Evolutionary conservation across 2,888 invertebrate genomes (phyloP), one percentile per base, ranked within the genome.

Genomic region (Lepidocyrtoides sp.): DNA sequence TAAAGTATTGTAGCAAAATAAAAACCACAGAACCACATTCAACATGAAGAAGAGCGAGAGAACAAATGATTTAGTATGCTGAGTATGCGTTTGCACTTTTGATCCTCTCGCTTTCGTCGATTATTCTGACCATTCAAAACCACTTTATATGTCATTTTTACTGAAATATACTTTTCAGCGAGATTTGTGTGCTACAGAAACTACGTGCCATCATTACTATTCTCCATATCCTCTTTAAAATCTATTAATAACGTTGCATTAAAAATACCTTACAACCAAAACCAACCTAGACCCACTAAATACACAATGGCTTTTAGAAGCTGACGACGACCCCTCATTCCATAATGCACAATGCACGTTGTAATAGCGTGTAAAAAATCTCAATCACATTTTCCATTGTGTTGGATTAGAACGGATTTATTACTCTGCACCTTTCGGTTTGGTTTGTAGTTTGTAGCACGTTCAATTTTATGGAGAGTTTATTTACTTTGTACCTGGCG

Each of bases 51-150:
- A 36, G 36, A 36, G 36, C 7, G 36, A 14, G 63, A 63, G 26
- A 57, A 23, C 23, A 23, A 20, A 69, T 32, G 41, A 69, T 69
- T 36, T 69, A 41, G 69, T 69, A 69, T 69, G 69, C 69, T 69
- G 32, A 69, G 17, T 36, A 36, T 36, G 69, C 32, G 3, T 69
- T 41, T 36, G 69, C 36, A 36, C 69, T 32, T 69, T 69, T 69
- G 41, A 41, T 69, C 20, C 69, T 69, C 69, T 69, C 69, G 5
- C 23, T 23, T 32, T 69, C 41, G 20, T 69, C 36, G 69, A 69
- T 36, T 69, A 29, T 69, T 69, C 66, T 69, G 69, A 41, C 69
- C 69, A 69, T 69, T 69, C 32, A 69, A 36, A 69, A 69, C 41
- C 69, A 63, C 63, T 63, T 63, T 63, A 63, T 63, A 29, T 69